phyloP scores from a whole-genome alignment of 2,888 invertebrate species.

The Sphecodes monilicornis region DNA sequence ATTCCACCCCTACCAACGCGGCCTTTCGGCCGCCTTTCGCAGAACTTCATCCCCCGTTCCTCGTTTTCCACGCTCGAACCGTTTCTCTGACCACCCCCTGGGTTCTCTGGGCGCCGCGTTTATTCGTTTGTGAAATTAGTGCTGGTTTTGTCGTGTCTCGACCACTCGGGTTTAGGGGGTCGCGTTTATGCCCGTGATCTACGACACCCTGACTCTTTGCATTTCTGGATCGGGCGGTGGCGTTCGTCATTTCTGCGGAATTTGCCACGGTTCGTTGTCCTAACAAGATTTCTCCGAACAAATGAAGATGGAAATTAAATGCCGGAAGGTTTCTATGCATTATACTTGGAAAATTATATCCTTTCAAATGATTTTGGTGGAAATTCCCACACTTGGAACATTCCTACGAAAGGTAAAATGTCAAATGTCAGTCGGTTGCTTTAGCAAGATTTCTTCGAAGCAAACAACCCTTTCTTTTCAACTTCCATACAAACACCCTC shows the following conservation, averaged over 20 bases:
- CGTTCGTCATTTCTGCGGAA: conserved; percentile 5
- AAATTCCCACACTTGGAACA: not conserved
- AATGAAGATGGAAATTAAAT: not conserved
- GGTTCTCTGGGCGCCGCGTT: conserved; percentile 69
- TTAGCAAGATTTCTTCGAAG: too few species aligned
- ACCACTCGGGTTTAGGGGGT: conserved; percentile 27
- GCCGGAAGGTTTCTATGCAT: not conserved
- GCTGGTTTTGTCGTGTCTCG: conserved; percentile 79
- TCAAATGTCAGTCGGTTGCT: too few species aligned
- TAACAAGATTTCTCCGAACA: not conserved
- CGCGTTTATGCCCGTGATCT: conserved; percentile 36
- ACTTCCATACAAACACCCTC: too few species aligned
- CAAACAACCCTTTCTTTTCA: too few species aligned
- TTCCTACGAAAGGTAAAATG: not conserved
- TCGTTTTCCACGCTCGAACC: conserved; percentile 57
- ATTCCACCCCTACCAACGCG: conserved; percentile 56
- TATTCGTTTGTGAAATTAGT: conserved; percentile 85
- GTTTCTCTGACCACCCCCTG: conserved; percentile 68
- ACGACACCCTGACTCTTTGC: conserved; percentile 22
- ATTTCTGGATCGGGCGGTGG: not conserved
- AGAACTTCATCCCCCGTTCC: conserved; percentile 42
- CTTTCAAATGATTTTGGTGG: not conserved
- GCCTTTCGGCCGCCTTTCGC: conserved; percentile 51
- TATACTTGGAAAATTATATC: not conserved
- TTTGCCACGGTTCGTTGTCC: not conserved